These are phyloP conservation scores for Brachyistius frenatus DNA, from an alignment of 2,113 vertebrate genomes.

Conservation along the genomic window DNA sequence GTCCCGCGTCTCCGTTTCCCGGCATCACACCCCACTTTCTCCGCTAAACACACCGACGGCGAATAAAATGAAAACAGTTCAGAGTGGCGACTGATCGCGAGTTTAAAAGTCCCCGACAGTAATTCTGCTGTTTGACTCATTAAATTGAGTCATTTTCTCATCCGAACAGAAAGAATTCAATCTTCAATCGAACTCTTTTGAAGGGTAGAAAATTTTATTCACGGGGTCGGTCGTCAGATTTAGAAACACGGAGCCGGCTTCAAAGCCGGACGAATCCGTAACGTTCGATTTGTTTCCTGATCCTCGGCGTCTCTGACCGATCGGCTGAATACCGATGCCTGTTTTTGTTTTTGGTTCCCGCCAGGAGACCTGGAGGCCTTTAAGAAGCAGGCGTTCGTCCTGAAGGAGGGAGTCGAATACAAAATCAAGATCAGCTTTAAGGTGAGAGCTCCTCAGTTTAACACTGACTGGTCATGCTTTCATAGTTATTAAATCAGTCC, in stretches of 20 bases:
- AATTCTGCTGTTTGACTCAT: too few relatives aligned
- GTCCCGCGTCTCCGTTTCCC: constrained; percentile 8
- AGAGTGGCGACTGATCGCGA: background rate
- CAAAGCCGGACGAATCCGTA: too few relatives aligned
- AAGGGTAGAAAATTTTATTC: too few relatives aligned
- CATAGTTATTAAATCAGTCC: too few relatives aligned
- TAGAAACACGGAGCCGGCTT: too few relatives aligned
- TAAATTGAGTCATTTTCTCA: too few relatives aligned
- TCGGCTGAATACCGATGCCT: background rate
- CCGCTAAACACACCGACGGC: background rate
- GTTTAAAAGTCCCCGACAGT: too few relatives aligned
- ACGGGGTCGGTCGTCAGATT: too few relatives aligned
- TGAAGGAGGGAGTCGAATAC: constrained; percentile 95
- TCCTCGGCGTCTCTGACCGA: too few relatives aligned
- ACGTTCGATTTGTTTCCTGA: too few relatives aligned
- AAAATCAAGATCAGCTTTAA: constrained; percentile 95
- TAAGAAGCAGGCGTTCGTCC: constrained; percentile 90
- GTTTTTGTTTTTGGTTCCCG: constrained; percentile 1
- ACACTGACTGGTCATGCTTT: too few relatives aligned
- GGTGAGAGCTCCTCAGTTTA: constrained; percentile 79
- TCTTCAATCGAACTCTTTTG: background rate
- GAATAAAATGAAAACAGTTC: background rate
- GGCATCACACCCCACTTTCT: background rate
- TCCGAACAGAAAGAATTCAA: too few relatives aligned
- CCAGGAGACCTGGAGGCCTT: constrained; percentile 91